These are phyloP conservation scores for Motacilla alba DNA, from an alignment of 2,113 vertebrate genomes.

Conservation along the genomic window DNA sequence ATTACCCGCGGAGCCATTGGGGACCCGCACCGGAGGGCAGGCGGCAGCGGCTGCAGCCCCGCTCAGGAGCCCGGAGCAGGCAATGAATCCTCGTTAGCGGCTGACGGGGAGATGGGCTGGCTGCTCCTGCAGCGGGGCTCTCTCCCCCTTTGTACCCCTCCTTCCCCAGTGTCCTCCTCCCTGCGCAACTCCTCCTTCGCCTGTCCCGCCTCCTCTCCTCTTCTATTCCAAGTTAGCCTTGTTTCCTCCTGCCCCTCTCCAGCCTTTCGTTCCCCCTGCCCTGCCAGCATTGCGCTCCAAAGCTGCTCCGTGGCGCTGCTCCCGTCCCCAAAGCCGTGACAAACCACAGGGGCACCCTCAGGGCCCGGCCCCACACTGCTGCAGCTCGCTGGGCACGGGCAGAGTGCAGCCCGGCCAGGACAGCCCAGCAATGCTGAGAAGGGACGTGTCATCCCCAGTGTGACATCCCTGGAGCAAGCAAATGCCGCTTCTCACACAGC, in stretches of 20 bases:
- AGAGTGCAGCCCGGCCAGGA: not conserved
- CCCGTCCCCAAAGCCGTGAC: not conserved
- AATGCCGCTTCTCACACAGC: constrained; percentile 43
- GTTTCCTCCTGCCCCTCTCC: not conserved
- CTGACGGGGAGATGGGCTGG: not conserved
- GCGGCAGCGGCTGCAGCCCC: not conserved
- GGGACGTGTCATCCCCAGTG: not conserved
- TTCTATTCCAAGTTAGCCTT: not conserved
- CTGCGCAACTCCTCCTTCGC: not conserved
- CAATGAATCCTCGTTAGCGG: constrained; percentile 28
- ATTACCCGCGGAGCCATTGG: not conserved
- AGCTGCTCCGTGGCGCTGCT: not conserved
- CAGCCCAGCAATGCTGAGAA: not conserved
- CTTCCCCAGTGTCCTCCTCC: not conserved
- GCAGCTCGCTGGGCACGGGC: not conserved
- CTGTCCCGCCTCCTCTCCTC: not conserved
- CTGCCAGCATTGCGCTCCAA: fast-evolving
- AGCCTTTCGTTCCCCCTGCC: not conserved
- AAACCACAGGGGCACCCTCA: not conserved
- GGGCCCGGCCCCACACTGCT: not conserved
- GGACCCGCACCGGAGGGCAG: not conserved
- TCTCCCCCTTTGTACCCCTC: fast-evolving
- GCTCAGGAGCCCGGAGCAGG: not conserved
- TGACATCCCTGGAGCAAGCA: constrained; percentile 32
- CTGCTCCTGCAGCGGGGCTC: not conserved